Evolutionary conservation across 2,113 vertebrate genomes (phyloP).

Genomic region (Aegotheles bennettii): DNA sequence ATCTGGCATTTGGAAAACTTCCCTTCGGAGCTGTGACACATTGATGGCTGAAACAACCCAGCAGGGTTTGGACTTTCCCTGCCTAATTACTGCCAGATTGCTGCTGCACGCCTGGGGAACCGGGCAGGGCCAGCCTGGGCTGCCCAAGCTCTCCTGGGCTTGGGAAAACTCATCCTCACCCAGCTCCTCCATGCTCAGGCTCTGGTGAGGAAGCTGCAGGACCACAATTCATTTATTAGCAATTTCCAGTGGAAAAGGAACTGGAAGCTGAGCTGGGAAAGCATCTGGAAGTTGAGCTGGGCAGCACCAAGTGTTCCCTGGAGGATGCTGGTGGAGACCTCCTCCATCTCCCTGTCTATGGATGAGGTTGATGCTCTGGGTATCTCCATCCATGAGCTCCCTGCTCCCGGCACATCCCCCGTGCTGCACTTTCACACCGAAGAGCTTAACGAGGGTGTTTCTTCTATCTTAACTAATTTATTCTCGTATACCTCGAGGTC

Average conservation of each 20-base stretch:
- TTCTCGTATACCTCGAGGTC: neutral
- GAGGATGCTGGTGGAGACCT: neutral
- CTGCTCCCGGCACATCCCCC: fast-evolving
- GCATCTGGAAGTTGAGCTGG: neutral
- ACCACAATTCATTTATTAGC: fast-evolving
- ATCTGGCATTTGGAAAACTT: neutral
- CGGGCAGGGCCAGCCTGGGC: neutral
- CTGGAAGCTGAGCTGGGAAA: neutral
- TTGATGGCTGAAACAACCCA: constrained; percentile 34
- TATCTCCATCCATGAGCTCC: neutral
- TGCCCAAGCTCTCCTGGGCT: neutral
- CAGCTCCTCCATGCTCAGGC: fast-evolving
- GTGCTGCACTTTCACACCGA: fast-evolving
- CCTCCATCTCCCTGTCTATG: neutral
- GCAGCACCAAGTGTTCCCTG: fast-evolving
- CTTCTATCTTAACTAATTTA: neutral
- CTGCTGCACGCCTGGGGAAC: neutral
- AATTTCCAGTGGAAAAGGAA: fast-evolving
- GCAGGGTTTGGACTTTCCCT: constrained; percentile 39
- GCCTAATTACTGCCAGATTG: constrained; percentile 47
- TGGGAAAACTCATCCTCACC: neutral
- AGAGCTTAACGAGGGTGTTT: neutral
- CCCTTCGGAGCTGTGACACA: constrained; percentile 8
- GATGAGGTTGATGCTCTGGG: neutral
- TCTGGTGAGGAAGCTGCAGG: neutral